A percentile compares a stretch with the other conserved stretches of the same genome.
phyloP scores from a whole-genome alignment of 2,888 invertebrate genomes.

The Epistrophella euchroma region DNA sequence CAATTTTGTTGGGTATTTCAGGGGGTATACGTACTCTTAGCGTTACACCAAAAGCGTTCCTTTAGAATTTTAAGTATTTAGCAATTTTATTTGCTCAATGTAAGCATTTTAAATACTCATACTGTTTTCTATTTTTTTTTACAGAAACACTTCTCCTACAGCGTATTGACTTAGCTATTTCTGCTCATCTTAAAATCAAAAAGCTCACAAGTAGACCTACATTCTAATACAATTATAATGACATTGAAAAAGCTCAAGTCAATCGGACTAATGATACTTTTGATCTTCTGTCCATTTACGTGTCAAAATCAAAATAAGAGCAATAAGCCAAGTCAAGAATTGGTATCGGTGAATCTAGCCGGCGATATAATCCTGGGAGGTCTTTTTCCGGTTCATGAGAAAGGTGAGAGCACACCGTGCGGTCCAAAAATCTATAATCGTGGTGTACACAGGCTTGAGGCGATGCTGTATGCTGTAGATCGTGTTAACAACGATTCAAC shows the following conservation, averaged over 20 bases:
- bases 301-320: constrained; percentile 42
- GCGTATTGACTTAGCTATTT: neutral
- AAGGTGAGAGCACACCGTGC: constrained; percentile 84
- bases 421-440: constrained; percentile 87
- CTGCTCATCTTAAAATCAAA: neutral
- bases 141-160: neutral
- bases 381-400: constrained; percentile 89
- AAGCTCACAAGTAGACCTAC: neutral
- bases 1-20: no score
- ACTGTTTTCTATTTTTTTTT: neutral
- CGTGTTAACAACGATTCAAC: constrained; percentile 86
- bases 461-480: constrained; percentile 88
- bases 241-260: constrained; percentile 25
- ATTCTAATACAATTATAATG: neutral
- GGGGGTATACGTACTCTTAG: no score
- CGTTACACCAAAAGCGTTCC: no score
- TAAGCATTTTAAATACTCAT: neutral
- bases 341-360: constrained; percentile 77
- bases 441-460: constrained; percentile 89
- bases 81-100: neutral
- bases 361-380: constrained; percentile 89
- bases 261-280: constrained; percentile 5
- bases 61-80: no score
- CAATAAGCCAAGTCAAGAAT: constrained; percentile 52
- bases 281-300: constrained; percentile 35